Evolutionary conservation across 2,888 invertebrate genomes (phyloP), one percentile per base, ranked within the genome.

Genomic region (Dryocosmus kuriphilus): DNA sequence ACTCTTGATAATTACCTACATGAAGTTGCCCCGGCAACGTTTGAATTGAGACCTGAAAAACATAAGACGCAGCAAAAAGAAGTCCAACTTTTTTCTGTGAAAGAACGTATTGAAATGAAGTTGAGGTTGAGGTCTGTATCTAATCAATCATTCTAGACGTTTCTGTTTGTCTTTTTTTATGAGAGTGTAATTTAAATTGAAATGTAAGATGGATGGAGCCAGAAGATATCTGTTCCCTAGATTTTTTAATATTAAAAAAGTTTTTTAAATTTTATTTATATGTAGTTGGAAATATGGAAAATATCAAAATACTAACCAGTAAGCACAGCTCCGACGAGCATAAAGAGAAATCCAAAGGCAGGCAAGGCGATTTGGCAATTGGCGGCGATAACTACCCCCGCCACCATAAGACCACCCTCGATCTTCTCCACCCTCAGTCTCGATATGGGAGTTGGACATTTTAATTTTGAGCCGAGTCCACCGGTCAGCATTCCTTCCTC

Each of bases 281-380:
- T 38, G 11, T 38, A 55, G 22, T 16, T 55, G 8, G 3, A 27
- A 16, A 67, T 67, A 19, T 46, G 1, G 19, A 8, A 67, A 30
- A 46, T n/a, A 67, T 30, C 30, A 8, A 67, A 30, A 46, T n/a
- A 67, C 46, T 46, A 27, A 95, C 95, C 95, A 81, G 96, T 96
- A 80, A 96, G 93, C 77, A 96, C 95, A 89, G 95, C 94, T 88
- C 96, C 96, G 79, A 95, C 95, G 79, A 96, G 93, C 91, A 96
- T 93, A 90, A 96, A 96, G 79, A 96, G 93, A 89, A 95, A 95
- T 71, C 96, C 96, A 90, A 96, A 96, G 84, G 95, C 95, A 38
- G 96, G 96, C 83, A 96, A 92, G 80, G 95, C 95, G 84, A 96
- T 94, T 91, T 96, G 96, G 90, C 96, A 96, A 92, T 95, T 96